phyloP scores from a whole-genome alignment of 2,797 vertebrate species.

The Acropternis orthonyx region DNA sequence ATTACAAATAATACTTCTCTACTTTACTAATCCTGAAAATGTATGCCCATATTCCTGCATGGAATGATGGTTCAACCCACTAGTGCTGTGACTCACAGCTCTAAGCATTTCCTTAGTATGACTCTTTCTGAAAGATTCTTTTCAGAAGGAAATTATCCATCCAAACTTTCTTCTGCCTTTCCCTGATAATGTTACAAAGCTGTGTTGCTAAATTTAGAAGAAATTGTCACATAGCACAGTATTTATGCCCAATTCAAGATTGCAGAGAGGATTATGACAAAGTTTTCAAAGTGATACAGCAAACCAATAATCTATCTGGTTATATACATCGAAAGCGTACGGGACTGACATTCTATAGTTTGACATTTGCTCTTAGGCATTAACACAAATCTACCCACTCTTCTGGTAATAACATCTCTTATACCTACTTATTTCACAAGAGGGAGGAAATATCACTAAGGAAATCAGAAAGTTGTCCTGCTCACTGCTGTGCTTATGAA shows the following conservation, averaged over 20 bases:
- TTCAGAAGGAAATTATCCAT: constrained; percentile 4
- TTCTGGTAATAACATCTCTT: not conserved
- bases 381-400: not conserved
- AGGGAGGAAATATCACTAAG: not conserved
- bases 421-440: constrained; percentile 1
- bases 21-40: not conserved
- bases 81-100: constrained; percentile 14
- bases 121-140: constrained; percentile 25
- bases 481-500: not conserved
- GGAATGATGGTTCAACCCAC: not conserved
- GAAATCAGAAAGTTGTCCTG: not conserved
- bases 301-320: not conserved
- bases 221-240: not conserved
- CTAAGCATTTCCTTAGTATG: not conserved
- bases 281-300: not conserved
- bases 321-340: not conserved
- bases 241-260: not conserved
- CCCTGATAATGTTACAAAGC: not conserved
- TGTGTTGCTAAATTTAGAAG: not conserved
- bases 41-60: not conserved
- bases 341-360: not conserved
- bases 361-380: constrained; percentile 20
- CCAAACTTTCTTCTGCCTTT: constrained; percentile 27
- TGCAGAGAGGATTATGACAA: not conserved
- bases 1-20: constrained; percentile 7